Percentiles rank a stretch among this genome's conserved stretches.
These are phyloP conservation scores for Drosophila cognata DNA, from an alignment of 2,888 invertebrate genomes.

Conservation along the genomic window DNA sequence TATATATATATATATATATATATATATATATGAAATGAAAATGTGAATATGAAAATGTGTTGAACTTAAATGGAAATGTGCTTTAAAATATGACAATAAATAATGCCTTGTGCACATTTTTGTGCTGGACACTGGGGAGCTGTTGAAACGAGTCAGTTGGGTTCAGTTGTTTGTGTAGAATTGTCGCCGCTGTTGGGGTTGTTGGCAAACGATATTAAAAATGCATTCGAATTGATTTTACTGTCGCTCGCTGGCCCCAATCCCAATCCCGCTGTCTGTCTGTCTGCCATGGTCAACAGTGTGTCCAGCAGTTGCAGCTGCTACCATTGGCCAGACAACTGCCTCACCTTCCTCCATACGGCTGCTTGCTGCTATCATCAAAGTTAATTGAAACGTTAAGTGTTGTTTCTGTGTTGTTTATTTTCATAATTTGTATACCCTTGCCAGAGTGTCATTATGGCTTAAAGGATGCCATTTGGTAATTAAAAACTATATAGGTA, in stretches of 20 bases:
- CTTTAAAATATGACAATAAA: slow-evolving; percentile 1
- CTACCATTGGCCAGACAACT: slow-evolving; percentile 13
- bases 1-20: too few species aligned
- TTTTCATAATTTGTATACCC: slow-evolving; percentile 8
- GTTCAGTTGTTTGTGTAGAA: background rate
- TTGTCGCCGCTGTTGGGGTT: background rate
- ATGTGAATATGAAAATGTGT: background rate
- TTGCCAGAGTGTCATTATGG: background rate
- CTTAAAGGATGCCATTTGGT: background rate
- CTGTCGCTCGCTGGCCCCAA: background rate
- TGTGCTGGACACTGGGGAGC: background rate
- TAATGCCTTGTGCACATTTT: slow-evolving; percentile 15
- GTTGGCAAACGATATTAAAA: slow-evolving; percentile 44
- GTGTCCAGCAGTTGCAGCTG: slow-evolving; percentile 4
- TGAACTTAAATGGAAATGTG: background rate
- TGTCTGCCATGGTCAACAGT: slow-evolving; percentile 4
- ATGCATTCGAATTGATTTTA: slow-evolving; percentile 62
- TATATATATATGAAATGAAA: background rate
- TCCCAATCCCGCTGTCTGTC: background rate
- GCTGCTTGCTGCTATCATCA: slow-evolving; percentile 14
- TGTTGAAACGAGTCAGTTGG: background rate
- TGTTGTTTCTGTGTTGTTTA: background rate
- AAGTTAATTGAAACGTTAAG: slow-evolving; percentile 53
- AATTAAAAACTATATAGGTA: background rate
- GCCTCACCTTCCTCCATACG: background rate